These are phyloP conservation scores for Philypnodon macrostomus DNA, from an alignment of 2,797 vertebrate species.

Conservation along the genomic window DNA sequence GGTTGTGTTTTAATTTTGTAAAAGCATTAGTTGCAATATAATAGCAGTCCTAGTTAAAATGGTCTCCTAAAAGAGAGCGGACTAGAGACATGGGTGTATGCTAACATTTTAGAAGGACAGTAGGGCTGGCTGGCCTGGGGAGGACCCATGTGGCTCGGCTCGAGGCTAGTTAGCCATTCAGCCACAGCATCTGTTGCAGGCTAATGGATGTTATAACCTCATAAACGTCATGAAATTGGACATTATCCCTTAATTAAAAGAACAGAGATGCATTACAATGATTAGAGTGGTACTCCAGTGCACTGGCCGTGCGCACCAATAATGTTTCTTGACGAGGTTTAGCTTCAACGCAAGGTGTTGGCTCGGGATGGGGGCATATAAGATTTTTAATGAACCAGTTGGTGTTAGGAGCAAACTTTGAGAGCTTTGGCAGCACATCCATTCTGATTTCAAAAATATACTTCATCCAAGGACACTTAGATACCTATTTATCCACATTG, in stretches of 20 bases:
- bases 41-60: too few species aligned
- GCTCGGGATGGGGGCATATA: constrained; percentile 26
- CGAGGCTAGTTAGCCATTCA: constrained; percentile 79
- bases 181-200: constrained; percentile 81
- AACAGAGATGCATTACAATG: constrained; percentile 84
- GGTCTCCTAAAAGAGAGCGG: constrained; percentile 28
- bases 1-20: too few species aligned
- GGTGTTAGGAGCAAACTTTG: constrained; percentile 51
- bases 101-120: constrained; percentile 57
- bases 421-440: constrained; percentile 17
- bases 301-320: constrained; percentile 61
- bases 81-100: constrained; percentile 36
- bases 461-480: constrained; percentile 27
- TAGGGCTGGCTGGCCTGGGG: constrained; percentile 61
- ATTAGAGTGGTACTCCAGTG: constrained; percentile 74
- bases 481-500: too few species aligned
- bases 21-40: too few species aligned
- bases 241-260: constrained; percentile 87
- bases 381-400: constrained; percentile 56
- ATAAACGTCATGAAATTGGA: constrained; percentile 85
- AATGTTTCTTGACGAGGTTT: constrained; percentile 66
- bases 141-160: constrained; percentile 66
- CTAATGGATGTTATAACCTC: constrained; percentile 88
- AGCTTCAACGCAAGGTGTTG: constrained; percentile 41
- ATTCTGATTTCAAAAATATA: constrained; percentile 31